Evolutionary conservation across 2,797 vertebrate genomes (phyloP).

Genomic region (Artibeus lituratus): DNA sequence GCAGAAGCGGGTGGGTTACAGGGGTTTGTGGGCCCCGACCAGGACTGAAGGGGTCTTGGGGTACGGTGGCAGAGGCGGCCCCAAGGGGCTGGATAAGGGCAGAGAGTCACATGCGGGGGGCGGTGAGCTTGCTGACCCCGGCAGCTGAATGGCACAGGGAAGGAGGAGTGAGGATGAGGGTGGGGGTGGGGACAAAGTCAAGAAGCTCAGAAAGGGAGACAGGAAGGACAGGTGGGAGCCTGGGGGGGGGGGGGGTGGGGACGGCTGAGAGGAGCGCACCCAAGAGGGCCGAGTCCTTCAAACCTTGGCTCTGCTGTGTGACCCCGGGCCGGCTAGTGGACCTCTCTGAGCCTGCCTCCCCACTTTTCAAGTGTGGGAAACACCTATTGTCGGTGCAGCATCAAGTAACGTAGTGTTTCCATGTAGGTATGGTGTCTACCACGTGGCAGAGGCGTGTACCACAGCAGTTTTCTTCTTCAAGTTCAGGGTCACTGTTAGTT

Average conservation of each 20-base stretch:
- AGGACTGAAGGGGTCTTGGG: neutral
- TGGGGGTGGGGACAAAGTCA: neutral
- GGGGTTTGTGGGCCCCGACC: neutral
- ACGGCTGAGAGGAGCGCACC: neutral
- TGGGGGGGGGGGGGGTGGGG: no score
- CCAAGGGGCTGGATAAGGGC: neutral
- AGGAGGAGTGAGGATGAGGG: rapidly evolving
- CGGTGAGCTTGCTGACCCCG: neutral
- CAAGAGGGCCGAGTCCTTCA: neutral
- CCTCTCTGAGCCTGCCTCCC: neutral
- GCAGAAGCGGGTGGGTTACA: rapidly evolving
- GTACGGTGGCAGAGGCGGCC: neutral
- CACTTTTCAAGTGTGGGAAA: neutral
- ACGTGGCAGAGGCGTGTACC: rapidly evolving
- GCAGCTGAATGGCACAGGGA: neutral
- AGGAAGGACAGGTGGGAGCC: neutral
- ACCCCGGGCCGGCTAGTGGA: neutral
- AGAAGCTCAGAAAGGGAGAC: neutral
- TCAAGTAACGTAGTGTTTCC: neutral
- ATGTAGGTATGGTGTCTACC: rapidly evolving
- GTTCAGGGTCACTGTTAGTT: neutral
- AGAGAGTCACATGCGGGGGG: neutral
- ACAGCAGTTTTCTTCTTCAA: neutral
- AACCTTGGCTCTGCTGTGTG: neutral
- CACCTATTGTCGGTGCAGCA: neutral